A percentile compares a stretch with the other conserved stretches of the same genome.
These are phyloP conservation scores for Odontamblyopus rebecca DNA, from an alignment of 2,797 vertebrate genomes.

Conservation along the genomic window DNA sequence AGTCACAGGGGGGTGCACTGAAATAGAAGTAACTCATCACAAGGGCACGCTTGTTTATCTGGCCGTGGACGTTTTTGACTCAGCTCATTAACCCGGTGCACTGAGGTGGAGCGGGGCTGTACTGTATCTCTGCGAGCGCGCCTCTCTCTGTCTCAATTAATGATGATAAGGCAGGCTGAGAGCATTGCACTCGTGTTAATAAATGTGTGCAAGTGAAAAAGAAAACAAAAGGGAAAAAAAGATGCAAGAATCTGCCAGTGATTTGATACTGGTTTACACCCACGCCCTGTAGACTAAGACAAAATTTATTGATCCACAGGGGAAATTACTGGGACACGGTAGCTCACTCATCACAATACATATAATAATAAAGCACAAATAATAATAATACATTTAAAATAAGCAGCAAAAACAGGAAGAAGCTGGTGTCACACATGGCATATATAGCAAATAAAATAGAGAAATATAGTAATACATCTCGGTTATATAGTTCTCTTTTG, in stretches of 20 bases:
- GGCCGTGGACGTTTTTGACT: slow-evolving; percentile 70
- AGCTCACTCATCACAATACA: too few species aligned
- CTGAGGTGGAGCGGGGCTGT: slow-evolving; percentile 54
- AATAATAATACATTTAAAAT: too few species aligned
- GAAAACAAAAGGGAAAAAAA: neutral
- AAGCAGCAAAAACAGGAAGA: too few species aligned
- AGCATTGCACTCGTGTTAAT: slow-evolving; percentile 39
- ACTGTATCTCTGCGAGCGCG: slow-evolving; percentile 17
- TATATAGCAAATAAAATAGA: too few species aligned
- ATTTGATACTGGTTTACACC: slow-evolving; percentile 64
- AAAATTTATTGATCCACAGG: too few species aligned
- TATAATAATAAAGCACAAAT: too few species aligned
- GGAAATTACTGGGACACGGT: too few species aligned
- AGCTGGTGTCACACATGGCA: too few species aligned
- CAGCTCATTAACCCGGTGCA: slow-evolving; percentile 71
- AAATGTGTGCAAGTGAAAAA: slow-evolving; percentile 39
- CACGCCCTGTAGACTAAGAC: slow-evolving; percentile 46
- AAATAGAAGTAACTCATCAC: slow-evolving; percentile 61
- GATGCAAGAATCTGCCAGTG: slow-evolving; percentile 55
- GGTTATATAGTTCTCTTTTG: slow-evolving; percentile 45
- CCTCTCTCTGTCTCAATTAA: slow-evolving; percentile 61
- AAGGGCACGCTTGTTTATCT: slow-evolving; percentile 74
- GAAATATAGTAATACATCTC: too few species aligned
- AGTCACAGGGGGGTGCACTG: slow-evolving; percentile 38
- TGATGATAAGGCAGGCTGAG: slow-evolving; percentile 40